Evolutionary conservation across 2,797 vertebrate species (phyloP).

Genomic region (Sebastiscus tertius): DNA sequence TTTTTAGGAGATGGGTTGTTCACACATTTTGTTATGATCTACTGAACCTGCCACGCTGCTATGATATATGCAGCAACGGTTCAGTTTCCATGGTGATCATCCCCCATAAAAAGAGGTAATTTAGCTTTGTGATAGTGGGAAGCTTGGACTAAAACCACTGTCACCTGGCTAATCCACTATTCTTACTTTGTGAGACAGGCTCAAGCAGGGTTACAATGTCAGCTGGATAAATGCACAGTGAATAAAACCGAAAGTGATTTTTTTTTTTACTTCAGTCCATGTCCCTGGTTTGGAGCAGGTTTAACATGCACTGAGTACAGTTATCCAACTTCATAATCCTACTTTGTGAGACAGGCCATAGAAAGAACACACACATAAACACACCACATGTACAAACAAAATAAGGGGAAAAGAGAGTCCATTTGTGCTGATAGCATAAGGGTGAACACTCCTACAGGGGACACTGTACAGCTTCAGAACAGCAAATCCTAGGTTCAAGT

Average conservation of each 20-base stretch:
- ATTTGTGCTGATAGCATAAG: constrained; percentile 25
- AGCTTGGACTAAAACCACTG: constrained; percentile 24
- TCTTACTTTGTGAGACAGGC: constrained; percentile 64
- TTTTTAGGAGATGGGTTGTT: constrained; percentile 9
- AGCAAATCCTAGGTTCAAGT: background rate
- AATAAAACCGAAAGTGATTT: constrained; percentile 13
- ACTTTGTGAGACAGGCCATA: constrained; percentile 50
- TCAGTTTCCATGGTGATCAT: constrained; percentile 47
- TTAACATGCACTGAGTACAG: constrained; percentile 40
- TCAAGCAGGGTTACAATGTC: constrained; percentile 56
- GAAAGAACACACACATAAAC: constrained; percentile 45
- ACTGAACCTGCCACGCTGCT: constrained; percentile 3
- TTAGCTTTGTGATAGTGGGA: constrained; percentile 3
- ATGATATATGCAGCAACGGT: constrained; percentile 2
- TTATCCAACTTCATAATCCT: constrained; percentile 61
- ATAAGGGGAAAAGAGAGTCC: constrained; percentile 37
- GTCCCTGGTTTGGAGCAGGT: constrained; percentile 14
- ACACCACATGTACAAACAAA: constrained; percentile 48
- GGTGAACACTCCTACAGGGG: constrained; percentile 9
- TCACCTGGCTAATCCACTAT: constrained; percentile 18
- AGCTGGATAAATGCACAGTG: constrained; percentile 54
- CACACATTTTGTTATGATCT: constrained; percentile 17
- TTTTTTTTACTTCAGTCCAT: constrained; percentile 10
- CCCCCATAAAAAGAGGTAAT: background rate
- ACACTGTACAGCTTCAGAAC: constrained; percentile 1